Evolutionary conservation across 2,113 vertebrate species (phyloP), one percentile per base, ranked within the genome.

Genomic region (Thalassarche chlororhynchos): DNA sequence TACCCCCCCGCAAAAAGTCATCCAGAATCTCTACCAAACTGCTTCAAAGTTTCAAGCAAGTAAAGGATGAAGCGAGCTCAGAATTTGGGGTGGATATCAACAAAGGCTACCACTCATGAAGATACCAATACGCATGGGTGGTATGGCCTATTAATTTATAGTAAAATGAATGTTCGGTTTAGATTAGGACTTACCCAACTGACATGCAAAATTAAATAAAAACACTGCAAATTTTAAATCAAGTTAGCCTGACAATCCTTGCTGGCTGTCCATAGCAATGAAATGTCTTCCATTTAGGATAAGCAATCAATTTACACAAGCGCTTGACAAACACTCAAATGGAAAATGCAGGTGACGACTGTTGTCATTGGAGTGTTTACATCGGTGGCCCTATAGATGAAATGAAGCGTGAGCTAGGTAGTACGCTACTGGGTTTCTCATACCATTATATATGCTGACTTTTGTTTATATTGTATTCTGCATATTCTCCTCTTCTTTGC

Each of bases 401-500:
- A 64, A 84, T 87, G 92, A 96, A 91, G 96, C 87, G 93, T 28
- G 89, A 95, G 26, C 57, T 95, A 90, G 94, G 96, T 88, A 93
- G 95, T 94, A 96, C 12, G 92, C 94, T 95, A 95, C 96, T 97
- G 98, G 97, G 96, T 97, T 97, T 97, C 95, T 97, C 97, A 93
- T 95, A 97, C 85, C 81, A 49, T 62, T 44, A 44, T 8, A 40
- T 28, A 57, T 25, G 57, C 78, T 86, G 69, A 71, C 46, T 95
- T 81, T 42, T 54, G 21, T 79, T 98, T 98, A 99, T 90, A 98
- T 51, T 8, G 98, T 93, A 87, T 70, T 96, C 77, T 98, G 98
- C 94, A 98, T 96, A 61, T 62, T 93, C 78, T 98, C 98, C 17
- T 98, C 97, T 69, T 98, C 98, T 89, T 96, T 98, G 28, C 96